Evolutionary conservation across 2,113 vertebrate species (phyloP).

Genomic region (Hemicordylus capensis): DNA sequence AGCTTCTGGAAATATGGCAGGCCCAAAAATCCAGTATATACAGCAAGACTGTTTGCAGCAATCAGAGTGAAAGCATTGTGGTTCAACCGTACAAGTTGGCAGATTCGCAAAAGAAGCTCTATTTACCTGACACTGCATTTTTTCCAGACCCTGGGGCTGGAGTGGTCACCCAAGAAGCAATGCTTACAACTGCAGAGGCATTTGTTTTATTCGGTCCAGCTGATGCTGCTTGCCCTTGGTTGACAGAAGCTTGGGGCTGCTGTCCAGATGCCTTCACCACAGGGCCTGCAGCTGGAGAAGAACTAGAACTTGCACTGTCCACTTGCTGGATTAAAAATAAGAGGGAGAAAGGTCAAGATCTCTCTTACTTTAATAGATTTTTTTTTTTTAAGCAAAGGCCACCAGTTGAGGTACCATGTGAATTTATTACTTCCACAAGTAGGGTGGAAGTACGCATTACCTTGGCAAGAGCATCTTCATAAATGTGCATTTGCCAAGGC

Average conservation of each 20-base stretch:
- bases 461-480: neutral
- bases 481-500: neutral
- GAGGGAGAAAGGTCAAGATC: neutral
- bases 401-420: no score
- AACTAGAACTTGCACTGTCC: constrained; percentile 61
- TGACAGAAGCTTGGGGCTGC: constrained; percentile 70
- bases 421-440: neutral
- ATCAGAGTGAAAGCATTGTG: constrained; percentile 11
- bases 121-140: constrained; percentile 88
- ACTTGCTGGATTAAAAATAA: constrained; percentile 53
- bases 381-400: neutral
- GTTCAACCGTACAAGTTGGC: neutral
- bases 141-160: constrained; percentile 80
- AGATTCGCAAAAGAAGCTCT: neutral
- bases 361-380: neutral
- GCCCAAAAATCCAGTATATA: neutral
- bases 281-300: constrained; percentile 62
- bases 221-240: constrained; percentile 60
- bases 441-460: neutral
- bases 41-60: constrained; percentile 19
- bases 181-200: constrained; percentile 69
- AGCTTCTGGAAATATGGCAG: neutral
- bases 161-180: constrained; percentile 82
- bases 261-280: constrained; percentile 70
- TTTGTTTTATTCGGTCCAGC: constrained; percentile 67